A percentile compares a stretch with the other conserved stretches of the same genome.
phyloP scores from a whole-genome alignment of 2,113 vertebrate genomes.

The Gallinago media region DNA sequence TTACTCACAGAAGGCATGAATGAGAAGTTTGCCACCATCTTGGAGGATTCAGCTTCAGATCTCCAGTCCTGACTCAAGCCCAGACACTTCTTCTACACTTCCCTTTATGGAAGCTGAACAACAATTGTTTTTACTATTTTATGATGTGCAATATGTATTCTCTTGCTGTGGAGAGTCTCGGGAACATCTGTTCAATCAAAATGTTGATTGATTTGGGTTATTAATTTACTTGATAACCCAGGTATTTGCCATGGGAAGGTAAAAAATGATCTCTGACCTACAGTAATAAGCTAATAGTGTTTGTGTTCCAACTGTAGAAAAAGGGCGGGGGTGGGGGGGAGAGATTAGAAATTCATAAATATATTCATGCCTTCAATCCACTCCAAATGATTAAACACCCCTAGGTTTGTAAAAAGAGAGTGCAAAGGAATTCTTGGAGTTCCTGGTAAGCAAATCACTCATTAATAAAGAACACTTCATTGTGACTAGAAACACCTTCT shows the following conservation, averaged over 20 bases:
- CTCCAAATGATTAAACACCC: conserved; percentile 74
- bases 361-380: conserved; percentile 68
- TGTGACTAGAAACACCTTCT: conserved; percentile 66
- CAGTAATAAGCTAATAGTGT: conserved; percentile 73
- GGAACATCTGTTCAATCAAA: conserved; percentile 32
- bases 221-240: conserved; percentile 70
- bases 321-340: rapidly evolving
- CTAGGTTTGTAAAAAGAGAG: conserved; percentile 12
- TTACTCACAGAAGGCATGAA: neutral
- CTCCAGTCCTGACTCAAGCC: neutral
- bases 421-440: conserved; percentile 37
- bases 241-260: conserved; percentile 59
- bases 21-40: neutral
- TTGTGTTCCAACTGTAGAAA: conserved; percentile 46
- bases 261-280: conserved; percentile 63
- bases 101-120: neutral
- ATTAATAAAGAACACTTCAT: conserved; percentile 71
- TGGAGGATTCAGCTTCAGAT: neutral
- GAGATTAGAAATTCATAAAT: conserved; percentile 66
- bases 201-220: conserved; percentile 61
- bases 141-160: neutral
- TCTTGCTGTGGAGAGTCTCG: neutral
- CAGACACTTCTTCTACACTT: neutral
- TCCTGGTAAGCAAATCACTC: conserved; percentile 62
- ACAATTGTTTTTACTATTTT: neutral